Conservation (phyloP, 2,113 vertebrate species). For the Trichechus manatus region DNA sequence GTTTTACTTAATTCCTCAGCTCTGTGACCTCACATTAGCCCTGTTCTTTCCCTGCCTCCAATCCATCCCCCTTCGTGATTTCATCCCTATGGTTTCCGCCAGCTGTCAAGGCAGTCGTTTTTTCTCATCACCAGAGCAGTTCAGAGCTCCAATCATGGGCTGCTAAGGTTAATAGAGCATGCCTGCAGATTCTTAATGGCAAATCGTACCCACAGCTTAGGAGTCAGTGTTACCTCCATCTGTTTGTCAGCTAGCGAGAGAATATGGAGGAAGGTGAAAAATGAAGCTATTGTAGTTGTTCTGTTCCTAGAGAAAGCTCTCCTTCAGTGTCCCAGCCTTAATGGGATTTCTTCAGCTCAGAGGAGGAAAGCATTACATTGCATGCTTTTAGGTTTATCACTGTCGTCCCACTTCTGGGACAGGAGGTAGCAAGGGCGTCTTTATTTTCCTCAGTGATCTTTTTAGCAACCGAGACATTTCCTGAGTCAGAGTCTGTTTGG, state of each 20-base stretch:
- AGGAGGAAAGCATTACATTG: background rate
- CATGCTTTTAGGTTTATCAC: background rate
- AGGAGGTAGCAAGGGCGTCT: slow-evolving; percentile 45
- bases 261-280: slow-evolving; percentile 32
- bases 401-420: background rate
- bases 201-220: background rate
- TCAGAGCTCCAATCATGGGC: background rate
- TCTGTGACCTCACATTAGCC: slow-evolving; percentile 60
- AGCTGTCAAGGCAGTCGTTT: background rate
- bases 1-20: slow-evolving; percentile 46
- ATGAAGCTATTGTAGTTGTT: background rate
- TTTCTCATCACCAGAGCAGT: slow-evolving; percentile 44
- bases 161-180: background rate
- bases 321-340: background rate
- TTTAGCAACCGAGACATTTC: background rate
- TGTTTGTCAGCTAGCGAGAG: slow-evolving; percentile 17
- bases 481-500: background rate
- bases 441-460: background rate
- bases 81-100: background rate
- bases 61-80: background rate
- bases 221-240: slow-evolving; percentile 16
- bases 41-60: background rate
- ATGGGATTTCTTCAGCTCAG: background rate
- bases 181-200: slow-evolving; percentile 28
- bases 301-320: background rate